Conservation (phyloP, 2,797 vertebrate species). For the Characodon lateralis region DNA sequence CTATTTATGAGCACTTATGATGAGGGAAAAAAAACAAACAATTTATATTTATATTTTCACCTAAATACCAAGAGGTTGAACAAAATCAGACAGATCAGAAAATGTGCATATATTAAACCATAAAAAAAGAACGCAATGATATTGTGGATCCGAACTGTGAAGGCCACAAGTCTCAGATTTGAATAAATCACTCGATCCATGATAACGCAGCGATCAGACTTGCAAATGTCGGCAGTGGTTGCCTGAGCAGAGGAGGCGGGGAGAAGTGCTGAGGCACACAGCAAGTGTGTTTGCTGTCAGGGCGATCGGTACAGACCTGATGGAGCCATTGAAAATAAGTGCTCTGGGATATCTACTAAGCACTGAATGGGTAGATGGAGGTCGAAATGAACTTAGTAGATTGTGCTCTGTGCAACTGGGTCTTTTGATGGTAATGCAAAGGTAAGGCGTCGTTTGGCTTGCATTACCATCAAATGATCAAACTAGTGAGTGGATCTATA, state of each 20-base stretch:
- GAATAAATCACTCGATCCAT: conserved; percentile 26
- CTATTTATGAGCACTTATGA: neutral
- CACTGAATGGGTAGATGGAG: neutral
- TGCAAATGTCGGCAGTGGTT: conserved; percentile 68
- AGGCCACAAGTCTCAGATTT: conserved; percentile 23
- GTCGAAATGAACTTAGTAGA: conserved; percentile 7
- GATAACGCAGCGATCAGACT: conserved; percentile 51
- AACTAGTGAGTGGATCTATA: neutral
- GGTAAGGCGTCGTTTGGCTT: too few relatives aligned
- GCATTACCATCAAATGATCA: neutral
- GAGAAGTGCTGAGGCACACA: conserved; percentile 57
- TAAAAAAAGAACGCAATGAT: neutral
- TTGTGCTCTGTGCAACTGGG: neutral
- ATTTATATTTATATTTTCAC: neutral
- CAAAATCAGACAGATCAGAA: neutral
- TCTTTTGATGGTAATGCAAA: neutral
- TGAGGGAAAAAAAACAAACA: neutral
- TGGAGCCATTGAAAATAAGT: conserved; percentile 50
- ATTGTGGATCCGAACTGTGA: conserved; percentile 32
- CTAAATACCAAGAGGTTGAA: neutral
- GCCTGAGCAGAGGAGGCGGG: conserved; percentile 22
- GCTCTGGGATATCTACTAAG: conserved; percentile 1
- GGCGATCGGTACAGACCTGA: conserved; percentile 52
- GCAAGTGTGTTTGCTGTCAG: conserved; percentile 49
- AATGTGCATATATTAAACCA: neutral